These are phyloP conservation scores for Noctua janthe DNA, from an alignment of 2,888 invertebrate species.

Conservation along the genomic window DNA sequence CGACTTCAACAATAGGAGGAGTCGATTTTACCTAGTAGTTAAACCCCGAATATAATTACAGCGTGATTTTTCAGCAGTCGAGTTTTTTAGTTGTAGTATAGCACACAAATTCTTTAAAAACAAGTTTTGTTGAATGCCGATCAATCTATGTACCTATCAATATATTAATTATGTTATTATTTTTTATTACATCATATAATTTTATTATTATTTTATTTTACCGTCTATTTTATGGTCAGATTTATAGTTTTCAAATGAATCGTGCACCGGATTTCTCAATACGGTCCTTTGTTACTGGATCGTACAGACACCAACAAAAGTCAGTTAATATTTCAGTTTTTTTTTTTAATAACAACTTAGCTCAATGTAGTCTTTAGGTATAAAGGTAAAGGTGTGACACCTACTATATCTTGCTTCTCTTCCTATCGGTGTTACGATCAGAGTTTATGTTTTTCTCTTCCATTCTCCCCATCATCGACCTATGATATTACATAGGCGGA, in stretches of 20 bases:
- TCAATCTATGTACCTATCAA: background rate
- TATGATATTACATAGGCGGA: background rate
- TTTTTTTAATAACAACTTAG: too few relatives aligned
- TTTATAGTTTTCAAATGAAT: constrained; percentile 7
- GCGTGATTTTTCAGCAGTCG: too few relatives aligned
- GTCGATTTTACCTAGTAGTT: too few relatives aligned
- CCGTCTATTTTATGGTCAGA: background rate
- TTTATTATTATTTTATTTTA: background rate
- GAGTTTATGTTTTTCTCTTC: background rate
- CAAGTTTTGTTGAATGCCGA: background rate
- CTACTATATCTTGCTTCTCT: background rate
- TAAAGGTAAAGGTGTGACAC: background rate
- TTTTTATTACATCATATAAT: background rate
- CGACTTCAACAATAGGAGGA: too few relatives aligned
- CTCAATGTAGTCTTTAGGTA: too few relatives aligned
- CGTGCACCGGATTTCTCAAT: background rate
- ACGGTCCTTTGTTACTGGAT: background rate
- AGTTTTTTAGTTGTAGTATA: too few relatives aligned
- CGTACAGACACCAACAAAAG: background rate
- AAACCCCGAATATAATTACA: too few relatives aligned
- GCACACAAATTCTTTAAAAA: background rate
- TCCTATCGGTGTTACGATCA: too few relatives aligned
- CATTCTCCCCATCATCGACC: background rate
- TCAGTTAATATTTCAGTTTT: background rate
- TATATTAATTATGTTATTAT: background rate